These are phyloP conservation scores for Drosophila longiperda DNA, from an alignment of 2,888 invertebrate genomes.

Conservation along the genomic window DNA sequence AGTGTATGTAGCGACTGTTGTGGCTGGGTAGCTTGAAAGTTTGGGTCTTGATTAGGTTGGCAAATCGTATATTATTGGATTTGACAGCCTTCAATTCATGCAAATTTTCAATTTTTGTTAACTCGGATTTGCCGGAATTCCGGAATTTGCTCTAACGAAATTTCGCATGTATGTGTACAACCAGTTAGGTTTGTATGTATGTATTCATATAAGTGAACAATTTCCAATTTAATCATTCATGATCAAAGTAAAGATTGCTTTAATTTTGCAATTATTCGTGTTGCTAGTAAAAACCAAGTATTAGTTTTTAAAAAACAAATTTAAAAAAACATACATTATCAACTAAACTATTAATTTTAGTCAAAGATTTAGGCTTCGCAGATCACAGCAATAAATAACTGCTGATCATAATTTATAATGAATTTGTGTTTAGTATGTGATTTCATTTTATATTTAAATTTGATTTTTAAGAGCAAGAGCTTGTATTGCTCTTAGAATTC, in stretches of 20 bases:
- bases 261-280: not conserved
- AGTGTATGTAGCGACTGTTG: not conserved
- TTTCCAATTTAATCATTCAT: constrained; percentile 30
- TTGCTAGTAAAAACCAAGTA: not conserved
- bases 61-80: constrained; percentile 58
- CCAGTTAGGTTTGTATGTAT: not conserved
- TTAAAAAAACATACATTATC: not conserved
- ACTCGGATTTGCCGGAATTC: constrained; percentile 40
- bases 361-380: not conserved
- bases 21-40: constrained; percentile 2
- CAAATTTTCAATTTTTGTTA: constrained; percentile 55
- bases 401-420: too few relatives aligned
- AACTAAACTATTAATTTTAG: not conserved
- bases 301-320: not conserved
- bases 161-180: constrained; percentile 3
- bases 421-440: not conserved
- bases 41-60: constrained; percentile 52
- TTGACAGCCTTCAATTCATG: constrained; percentile 53
- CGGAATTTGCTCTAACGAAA: constrained; percentile 35
- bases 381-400: not conserved
- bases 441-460: not conserved
- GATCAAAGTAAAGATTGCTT: not conserved
- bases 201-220: constrained; percentile 17
- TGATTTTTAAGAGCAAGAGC: not conserved
- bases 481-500: not conserved